Conservation (phyloP, 2,888 invertebrate species). For the Callimorpha dominula region DNA sequence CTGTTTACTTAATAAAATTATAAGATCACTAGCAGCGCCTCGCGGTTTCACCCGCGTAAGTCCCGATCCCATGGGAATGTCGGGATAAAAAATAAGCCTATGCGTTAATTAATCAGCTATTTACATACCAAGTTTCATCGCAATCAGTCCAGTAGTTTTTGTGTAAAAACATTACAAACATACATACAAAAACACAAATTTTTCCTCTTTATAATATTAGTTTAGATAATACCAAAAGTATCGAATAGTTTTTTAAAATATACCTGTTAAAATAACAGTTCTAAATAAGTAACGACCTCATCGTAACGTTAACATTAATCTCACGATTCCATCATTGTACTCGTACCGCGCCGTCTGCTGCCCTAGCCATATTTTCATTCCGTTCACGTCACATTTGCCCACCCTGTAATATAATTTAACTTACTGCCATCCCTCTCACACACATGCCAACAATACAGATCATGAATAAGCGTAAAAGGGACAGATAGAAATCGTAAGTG, state of each 20-base stretch:
- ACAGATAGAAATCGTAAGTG: slow-evolving; percentile 47
- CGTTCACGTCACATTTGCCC: slow-evolving; percentile 62
- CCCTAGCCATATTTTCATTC: slow-evolving; percentile 68
- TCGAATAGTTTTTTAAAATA: background rate
- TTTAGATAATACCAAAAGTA: background rate
- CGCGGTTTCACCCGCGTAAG: too few species aligned
- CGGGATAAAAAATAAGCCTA: too few species aligned
- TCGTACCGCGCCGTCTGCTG: slow-evolving; percentile 49
- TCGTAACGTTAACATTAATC: slow-evolving; percentile 50
- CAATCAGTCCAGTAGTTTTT: too few species aligned
- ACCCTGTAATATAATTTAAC: slow-evolving; percentile 51
- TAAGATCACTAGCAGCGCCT: too few species aligned
- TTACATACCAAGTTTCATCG: too few species aligned
- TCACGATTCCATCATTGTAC: slow-evolving; percentile 52
- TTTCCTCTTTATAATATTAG: too few species aligned
- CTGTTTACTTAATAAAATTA: too few species aligned
- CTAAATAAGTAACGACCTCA: slow-evolving; percentile 16
- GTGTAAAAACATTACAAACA: too few species aligned
- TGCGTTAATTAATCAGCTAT: too few species aligned
- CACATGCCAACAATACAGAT: slow-evolving; percentile 26
- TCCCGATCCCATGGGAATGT: too few species aligned
- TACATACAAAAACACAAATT: too few species aligned
- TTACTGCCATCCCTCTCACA: slow-evolving; percentile 49
- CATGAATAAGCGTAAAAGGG: slow-evolving; percentile 60
- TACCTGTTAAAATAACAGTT: slow-evolving; percentile 25